phyloP scores from a whole-genome alignment of 2,888 invertebrate genomes.

The Thysanoteuthis rhombus region DNA sequence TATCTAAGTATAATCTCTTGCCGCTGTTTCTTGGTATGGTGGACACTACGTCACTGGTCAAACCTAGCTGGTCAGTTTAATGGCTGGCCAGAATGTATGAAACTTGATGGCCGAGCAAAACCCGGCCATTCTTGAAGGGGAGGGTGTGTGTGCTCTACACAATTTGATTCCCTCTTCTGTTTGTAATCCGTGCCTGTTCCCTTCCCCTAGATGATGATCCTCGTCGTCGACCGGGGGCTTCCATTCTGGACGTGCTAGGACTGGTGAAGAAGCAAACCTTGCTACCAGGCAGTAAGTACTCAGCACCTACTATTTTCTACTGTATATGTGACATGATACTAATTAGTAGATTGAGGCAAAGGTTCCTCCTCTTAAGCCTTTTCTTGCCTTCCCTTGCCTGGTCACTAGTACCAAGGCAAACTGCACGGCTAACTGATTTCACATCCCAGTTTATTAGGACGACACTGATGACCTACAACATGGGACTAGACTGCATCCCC shows the following conservation, averaged over 20 bases:
- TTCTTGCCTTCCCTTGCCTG: not conserved
- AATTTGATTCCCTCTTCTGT: not conserved
- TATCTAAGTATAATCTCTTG: not conserved
- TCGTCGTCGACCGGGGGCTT: slow-evolving; percentile 53
- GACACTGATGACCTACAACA: slow-evolving; percentile 12
- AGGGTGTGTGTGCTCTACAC: slow-evolving; percentile 1
- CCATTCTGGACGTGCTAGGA: slow-evolving; percentile 61
- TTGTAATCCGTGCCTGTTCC: not conserved
- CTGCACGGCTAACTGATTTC: not conserved
- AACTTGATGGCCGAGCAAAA: not conserved
- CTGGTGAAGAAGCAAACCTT: slow-evolving; percentile 57
- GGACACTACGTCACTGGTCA: not conserved
- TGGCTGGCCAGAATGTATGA: not conserved
- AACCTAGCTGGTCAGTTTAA: not conserved
- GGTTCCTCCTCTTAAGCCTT: no score
- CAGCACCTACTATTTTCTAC: not conserved
- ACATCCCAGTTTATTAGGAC: not conserved
- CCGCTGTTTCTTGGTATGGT: not conserved
- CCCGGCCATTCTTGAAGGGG: not conserved
- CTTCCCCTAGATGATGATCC: slow-evolving; percentile 43
- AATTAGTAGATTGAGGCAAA: not conserved
- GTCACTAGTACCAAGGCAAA: not conserved
- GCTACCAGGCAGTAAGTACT: slow-evolving; percentile 44
- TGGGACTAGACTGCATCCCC: not conserved
- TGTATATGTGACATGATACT: slow-evolving; percentile 15